Evolutionary conservation across 1,140 invertebrate genomes (phyloP).

Genomic region (Steinernema feltiae): DNA sequence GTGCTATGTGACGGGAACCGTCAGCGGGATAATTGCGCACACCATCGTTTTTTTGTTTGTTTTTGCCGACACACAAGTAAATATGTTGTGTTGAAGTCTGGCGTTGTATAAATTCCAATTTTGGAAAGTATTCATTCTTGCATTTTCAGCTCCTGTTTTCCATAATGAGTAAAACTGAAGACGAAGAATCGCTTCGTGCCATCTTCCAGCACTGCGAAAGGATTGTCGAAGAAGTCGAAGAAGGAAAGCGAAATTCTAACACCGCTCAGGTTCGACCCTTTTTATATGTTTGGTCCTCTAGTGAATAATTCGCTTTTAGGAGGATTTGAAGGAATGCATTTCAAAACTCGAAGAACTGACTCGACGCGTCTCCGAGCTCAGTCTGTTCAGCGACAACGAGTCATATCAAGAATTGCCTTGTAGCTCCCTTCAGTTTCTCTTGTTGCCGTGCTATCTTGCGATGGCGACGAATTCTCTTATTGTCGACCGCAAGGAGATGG

Average conservation of each 20-base stretch:
- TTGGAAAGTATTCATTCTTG: too few species aligned
- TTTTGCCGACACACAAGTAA: too few species aligned
- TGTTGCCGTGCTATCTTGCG: conserved; percentile 27
- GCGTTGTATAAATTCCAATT: too few species aligned
- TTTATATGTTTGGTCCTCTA: too few species aligned
- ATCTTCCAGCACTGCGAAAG: not conserved
- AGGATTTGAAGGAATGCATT: not conserved
- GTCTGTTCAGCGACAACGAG: not conserved
- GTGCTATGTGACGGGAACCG: too few species aligned
- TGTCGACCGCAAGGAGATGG: conserved; percentile 12
- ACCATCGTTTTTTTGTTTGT: too few species aligned
- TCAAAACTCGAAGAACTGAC: not conserved
- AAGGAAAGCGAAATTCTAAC: not conserved
- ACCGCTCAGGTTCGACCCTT: too few species aligned
- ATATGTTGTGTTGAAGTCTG: too few species aligned
- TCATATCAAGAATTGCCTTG: conserved; percentile 21
- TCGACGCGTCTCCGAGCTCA: not conserved
- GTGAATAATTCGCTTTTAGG: too few species aligned
- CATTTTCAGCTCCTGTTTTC: too few species aligned
- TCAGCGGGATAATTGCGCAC: too few species aligned
- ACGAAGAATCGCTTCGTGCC: not conserved
- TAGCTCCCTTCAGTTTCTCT: conserved; percentile 20
- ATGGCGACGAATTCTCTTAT: conserved; percentile 24
- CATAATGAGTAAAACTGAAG: not conserved
- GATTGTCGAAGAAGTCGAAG: not conserved